Evolutionary conservation across 2,888 invertebrate species (phyloP).

Genomic region (Acanthococcus lagerstroemiae): DNA sequence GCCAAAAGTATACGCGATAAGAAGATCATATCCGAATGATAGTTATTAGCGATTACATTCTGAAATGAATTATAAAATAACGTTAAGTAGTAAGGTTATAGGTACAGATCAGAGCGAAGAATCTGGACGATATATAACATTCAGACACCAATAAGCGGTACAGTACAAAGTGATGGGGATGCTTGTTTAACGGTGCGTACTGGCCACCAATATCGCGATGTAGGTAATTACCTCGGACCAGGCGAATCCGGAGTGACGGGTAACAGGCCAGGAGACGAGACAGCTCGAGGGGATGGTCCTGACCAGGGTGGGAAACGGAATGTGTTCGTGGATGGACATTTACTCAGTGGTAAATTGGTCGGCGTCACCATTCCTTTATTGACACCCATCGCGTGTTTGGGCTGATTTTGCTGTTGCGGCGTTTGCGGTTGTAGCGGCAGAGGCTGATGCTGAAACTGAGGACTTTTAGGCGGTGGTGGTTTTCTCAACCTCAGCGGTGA

Average conservation of each 20-base stretch:
- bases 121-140: background rate
- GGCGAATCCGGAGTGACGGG: conserved; percentile 42
- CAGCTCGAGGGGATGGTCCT: conserved; percentile 41
- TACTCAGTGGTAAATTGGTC: background rate
- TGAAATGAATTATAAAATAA: too few relatives aligned
- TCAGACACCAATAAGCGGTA: background rate
- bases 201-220: background rate
- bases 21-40: too few relatives aligned
- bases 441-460: background rate
- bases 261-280: conserved; percentile 45
- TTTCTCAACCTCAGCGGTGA: conserved; percentile 18
- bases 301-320: conserved; percentile 40
- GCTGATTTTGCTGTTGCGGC: conserved; percentile 7
- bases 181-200: background rate
- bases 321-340: conserved; percentile 22
- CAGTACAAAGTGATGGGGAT: background rate
- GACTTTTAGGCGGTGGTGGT: conserved; percentile 16
- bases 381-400: conserved; percentile 11
- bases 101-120: too few relatives aligned
- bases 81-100: too few relatives aligned
- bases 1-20: too few relatives aligned
- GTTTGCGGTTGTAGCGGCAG: background rate
- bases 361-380: conserved; percentile 2
- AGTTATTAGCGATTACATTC: too few relatives aligned
- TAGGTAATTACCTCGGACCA: conserved; percentile 9